phyloP scores from a whole-genome alignment of 2,113 vertebrate species.

The Hippocampus barbouri region DNA sequence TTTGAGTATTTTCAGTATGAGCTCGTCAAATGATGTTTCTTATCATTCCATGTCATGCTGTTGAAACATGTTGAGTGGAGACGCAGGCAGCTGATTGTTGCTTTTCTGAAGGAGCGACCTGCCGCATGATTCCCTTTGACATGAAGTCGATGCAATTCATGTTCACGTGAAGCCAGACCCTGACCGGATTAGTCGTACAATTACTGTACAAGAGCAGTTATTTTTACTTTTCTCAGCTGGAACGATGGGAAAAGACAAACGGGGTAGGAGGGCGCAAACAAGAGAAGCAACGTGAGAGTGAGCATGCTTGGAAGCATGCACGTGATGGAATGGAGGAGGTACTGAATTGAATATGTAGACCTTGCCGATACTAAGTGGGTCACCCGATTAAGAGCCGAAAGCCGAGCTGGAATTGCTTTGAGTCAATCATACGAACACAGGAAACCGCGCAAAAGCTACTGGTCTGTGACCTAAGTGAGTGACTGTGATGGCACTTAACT shows the following conservation, averaged over 20 bases:
- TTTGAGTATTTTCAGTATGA: not conserved
- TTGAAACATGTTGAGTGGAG: not conserved
- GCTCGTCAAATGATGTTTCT: not conserved
- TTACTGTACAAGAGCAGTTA: conserved; percentile 52
- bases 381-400: conserved; percentile 50
- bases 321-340: conserved; percentile 36
- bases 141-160: conserved; percentile 21
- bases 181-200: conserved; percentile 40
- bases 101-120: conserved; percentile 19
- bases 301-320: conserved; percentile 5
- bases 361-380: conserved; percentile 60
- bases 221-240: conserved; percentile 62
- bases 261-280: conserved; percentile 22
- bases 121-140: conserved; percentile 24
- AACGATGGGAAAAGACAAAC: conserved; percentile 50
- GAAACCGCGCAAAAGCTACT: conserved; percentile 1
- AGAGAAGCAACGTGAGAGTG: conserved; percentile 11
- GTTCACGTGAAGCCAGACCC: conserved; percentile 33
- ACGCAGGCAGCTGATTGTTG: not conserved
- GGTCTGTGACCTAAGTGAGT: conserved; percentile 19
- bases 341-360: conserved; percentile 32
- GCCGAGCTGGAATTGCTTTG: conserved; percentile 29
- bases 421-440: conserved; percentile 17
- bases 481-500: conserved; percentile 16
- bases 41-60: not conserved